Percentiles rank a stretch among this genome's conserved stretches.
These are phyloP conservation scores for Mastomys natalensis DNA, from an alignment of 2,113 vertebrate genomes.

Conservation along the genomic window DNA sequence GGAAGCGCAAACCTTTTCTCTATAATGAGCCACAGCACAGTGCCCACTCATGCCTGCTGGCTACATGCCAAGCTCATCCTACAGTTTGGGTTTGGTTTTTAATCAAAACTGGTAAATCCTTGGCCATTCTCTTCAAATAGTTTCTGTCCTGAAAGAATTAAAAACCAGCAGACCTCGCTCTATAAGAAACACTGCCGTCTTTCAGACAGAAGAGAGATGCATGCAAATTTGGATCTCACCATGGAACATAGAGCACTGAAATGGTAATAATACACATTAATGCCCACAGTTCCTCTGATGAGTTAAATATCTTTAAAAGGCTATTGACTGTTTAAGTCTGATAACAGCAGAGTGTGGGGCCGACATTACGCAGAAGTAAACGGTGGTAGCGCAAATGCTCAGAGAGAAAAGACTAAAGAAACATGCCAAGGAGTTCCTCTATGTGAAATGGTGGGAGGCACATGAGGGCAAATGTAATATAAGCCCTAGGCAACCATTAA, in stretches of 20 bases:
- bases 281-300: not conserved
- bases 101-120: not conserved
- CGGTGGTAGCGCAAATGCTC: not conserved
- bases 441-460: not conserved
- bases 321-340: not conserved
- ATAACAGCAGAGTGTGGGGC: not conserved
- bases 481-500: not conserved
- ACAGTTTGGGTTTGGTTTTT: not conserved
- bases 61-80: too few species aligned
- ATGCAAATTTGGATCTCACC: not conserved
- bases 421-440: not conserved
- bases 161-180: not conserved
- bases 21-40: too few species aligned
- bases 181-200: not conserved
- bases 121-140: not conserved
- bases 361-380: not conserved
- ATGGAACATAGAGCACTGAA: not conserved
- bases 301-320: slow-evolving; percentile 12
- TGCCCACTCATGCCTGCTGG: too few species aligned
- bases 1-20: too few species aligned
- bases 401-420: not conserved
- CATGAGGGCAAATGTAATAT: not conserved
- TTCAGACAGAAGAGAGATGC: slow-evolving; percentile 29
- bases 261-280: not conserved
- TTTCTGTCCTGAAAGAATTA: not conserved